These are phyloP conservation scores for Cyanoderma ruficeps DNA, from an alignment of 2,113 vertebrate genomes.

Conservation along the genomic window DNA sequence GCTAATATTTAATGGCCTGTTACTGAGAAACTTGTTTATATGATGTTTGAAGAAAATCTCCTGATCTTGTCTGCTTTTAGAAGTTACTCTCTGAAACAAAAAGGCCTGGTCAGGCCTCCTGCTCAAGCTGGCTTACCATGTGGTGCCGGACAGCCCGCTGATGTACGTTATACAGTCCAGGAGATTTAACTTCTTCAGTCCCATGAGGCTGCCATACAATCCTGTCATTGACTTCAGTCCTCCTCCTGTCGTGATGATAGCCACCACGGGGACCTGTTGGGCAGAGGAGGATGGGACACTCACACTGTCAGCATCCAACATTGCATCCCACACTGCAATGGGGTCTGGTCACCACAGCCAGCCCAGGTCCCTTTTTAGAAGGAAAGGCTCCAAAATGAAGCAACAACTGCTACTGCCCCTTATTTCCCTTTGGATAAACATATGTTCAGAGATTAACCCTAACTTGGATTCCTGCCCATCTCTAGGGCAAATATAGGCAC, in stretches of 20 bases:
- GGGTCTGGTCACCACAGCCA: background rate
- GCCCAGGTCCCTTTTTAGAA: background rate
- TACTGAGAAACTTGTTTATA: background rate
- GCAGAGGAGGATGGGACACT: background rate
- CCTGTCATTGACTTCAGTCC: conserved; percentile 84
- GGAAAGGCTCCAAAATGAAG: background rate
- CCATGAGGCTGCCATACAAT: conserved; percentile 78
- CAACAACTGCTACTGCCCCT: background rate
- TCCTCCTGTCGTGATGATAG: conserved; percentile 86
- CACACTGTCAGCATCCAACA: background rate
- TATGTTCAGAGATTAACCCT: background rate
- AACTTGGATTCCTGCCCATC: background rate
- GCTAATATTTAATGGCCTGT: background rate
- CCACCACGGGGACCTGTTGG: conserved; percentile 80
- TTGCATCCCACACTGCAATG: accelerated
- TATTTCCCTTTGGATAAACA: background rate
- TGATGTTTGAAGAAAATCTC: background rate
- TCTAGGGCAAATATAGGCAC: background rate
- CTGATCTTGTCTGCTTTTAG: background rate
- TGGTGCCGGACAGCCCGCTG: conserved; percentile 84
- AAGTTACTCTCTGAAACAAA: background rate
- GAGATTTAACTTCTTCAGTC: conserved; percentile 81
- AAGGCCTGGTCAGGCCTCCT: background rate
- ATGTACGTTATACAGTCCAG: conserved; percentile 83
- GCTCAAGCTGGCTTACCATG: conserved; percentile 74